Conservation (phyloP, 2,888 invertebrate genomes). For the Ophioninae sp. region DNA sequence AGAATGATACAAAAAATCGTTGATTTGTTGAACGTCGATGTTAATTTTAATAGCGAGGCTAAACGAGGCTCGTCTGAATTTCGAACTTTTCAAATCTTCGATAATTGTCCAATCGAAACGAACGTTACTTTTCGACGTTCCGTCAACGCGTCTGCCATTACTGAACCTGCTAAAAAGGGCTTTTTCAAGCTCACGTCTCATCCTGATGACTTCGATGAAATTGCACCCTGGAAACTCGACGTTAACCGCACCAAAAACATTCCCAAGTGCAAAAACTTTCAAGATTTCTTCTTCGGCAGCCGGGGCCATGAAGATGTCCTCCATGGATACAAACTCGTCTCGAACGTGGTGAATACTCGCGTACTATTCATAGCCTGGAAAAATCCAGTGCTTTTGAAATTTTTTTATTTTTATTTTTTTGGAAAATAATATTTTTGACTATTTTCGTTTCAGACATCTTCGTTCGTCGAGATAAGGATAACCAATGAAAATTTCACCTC, state of each 20-base stretch:
- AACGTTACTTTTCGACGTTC: constrained; percentile 46
- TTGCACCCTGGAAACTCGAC: constrained; percentile 62
- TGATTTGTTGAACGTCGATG: constrained; percentile 68
- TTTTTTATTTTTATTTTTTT: background rate
- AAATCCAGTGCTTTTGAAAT: background rate
- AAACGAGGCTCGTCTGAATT: constrained; percentile 53
- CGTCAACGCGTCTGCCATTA: background rate
- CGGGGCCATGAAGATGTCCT: constrained; percentile 49
- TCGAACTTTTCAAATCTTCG: constrained; percentile 42
- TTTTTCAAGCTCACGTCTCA: constrained; percentile 56
- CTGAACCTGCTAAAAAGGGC: constrained; percentile 36
- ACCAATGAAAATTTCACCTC: constrained; percentile 66
- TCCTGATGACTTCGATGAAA: constrained; percentile 59
- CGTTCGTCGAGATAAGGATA: constrained; percentile 61
- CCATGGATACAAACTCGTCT: constrained; percentile 55
- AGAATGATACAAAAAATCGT: constrained; percentile 70
- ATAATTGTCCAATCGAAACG: constrained; percentile 56
- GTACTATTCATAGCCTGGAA: background rate
- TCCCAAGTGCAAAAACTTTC: constrained; percentile 64
- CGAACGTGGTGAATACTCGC: constrained; percentile 64
- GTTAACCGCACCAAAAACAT: constrained; percentile 66
- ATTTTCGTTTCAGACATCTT: constrained; percentile 61
- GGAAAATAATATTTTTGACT: background rate
- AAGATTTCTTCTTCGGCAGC: constrained; percentile 69
- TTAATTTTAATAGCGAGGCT: constrained; percentile 57